A percentile compares a stretch with the other conserved stretches of the same genome.
These are phyloP conservation scores for Temnothorax rugatulus DNA, from an alignment of 2,888 invertebrate genomes.

Conservation along the genomic window DNA sequence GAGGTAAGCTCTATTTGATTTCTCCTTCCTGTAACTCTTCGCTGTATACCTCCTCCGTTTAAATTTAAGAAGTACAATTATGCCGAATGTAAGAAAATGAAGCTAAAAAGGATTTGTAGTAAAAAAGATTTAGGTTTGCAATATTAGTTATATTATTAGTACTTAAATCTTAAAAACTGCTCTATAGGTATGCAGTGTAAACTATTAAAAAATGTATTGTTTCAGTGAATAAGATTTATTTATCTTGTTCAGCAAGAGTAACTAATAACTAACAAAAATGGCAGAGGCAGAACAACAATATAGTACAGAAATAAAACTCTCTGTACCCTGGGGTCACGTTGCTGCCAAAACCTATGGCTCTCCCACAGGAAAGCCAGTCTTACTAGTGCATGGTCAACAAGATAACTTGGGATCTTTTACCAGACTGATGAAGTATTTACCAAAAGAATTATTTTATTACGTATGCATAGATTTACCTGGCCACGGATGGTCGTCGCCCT, in stretches of 20 bases:
- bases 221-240: neutral
- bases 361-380: constrained; percentile 75
- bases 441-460: constrained; percentile 80
- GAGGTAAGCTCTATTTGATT: neutral
- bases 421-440: constrained; percentile 83
- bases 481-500: constrained; percentile 86
- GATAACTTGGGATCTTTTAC: constrained; percentile 87
- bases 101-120: neutral
- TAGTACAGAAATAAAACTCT: constrained; percentile 85
- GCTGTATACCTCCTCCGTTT: neutral
- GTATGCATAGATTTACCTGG: constrained; percentile 86
- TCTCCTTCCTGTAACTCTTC: neutral
- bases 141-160: neutral
- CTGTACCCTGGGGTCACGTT: constrained; percentile 88
- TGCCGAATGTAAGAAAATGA: neutral
- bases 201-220: neutral
- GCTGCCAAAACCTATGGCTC: constrained; percentile 86
- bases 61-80: no score
- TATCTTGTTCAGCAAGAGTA: neutral
- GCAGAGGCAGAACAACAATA: neutral
- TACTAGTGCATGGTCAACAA: constrained; percentile 83
- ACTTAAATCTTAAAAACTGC: neutral
- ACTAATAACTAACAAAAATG: constrained; percentile 25
- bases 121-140: neutral
- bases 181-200: neutral